Conservation (phyloP, 2,888 invertebrate species). For the Spilarctia lutea region DNA sequence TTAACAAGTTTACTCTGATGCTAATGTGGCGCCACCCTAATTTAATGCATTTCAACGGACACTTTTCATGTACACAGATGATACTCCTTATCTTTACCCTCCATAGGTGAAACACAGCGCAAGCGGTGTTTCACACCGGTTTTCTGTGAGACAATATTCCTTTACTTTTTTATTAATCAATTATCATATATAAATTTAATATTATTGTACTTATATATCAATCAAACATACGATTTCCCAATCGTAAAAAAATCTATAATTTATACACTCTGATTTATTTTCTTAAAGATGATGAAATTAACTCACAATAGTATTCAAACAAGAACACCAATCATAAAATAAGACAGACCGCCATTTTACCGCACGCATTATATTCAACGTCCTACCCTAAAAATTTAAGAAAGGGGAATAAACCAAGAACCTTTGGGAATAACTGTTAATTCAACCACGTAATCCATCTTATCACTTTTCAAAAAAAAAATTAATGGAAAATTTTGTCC, state of each 20-base stretch:
- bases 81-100: too few species aligned
- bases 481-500: constrained; percentile 81
- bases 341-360: constrained; percentile 29
- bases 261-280: not conserved
- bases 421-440: constrained; percentile 75
- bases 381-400: constrained; percentile 50
- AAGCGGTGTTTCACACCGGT: too few species aligned
- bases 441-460: constrained; percentile 84
- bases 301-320: constrained; percentile 19
- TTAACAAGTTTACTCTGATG: too few species aligned
- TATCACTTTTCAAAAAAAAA: constrained; percentile 75
- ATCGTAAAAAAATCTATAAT: not conserved
- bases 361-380: constrained; percentile 15
- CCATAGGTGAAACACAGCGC: too few species aligned
- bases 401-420: constrained; percentile 67
- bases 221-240: not conserved
- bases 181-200: too few species aligned
- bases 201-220: too few species aligned
- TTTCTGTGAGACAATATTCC: too few species aligned
- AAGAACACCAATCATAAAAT: constrained; percentile 32
- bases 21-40: too few species aligned
- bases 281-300: not conserved
- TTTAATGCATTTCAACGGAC: too few species aligned
- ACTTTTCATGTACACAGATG: too few species aligned
- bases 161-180: too few species aligned